Evolutionary conservation across 1,140 invertebrate genomes (phyloP), one percentile per base, ranked within the genome.

Genomic region (Procambarus virginalis): DNA sequence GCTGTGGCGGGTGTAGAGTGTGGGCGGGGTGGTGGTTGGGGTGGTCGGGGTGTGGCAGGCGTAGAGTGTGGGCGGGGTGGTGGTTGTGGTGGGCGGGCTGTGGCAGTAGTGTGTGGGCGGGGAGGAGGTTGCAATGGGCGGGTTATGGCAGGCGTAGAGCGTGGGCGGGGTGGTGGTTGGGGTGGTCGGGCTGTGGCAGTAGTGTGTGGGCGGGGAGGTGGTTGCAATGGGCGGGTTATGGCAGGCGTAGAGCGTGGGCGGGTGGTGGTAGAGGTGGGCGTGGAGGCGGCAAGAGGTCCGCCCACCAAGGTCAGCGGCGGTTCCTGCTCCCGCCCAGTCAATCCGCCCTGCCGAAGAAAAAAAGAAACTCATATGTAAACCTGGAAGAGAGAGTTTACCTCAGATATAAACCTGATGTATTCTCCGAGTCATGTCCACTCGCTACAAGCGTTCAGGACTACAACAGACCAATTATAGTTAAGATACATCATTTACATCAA

Each of bases 221-320:
- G n/a, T n/a, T n/a, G n/a, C n/a, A n/a, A n/a, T n/a, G n/a, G n/a
- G n/a, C n/a, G n/a, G n/a, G n/a, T n/a, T n/a, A n/a, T n/a, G n/a
- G n/a, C n/a, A n/a, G n/a, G n/a, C n/a, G n/a, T n/a, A n/a, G n/a
- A n/a, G n/a, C n/a, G 77, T 14, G 46, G 49, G 83, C 3, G 83
- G 83, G 48, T 17, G n/a, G 84, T 51, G 10, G 49, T n/a, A 49
- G 75, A 45, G 4, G 73, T 85, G 20, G 84, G 84, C 2, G 84
- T 85, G 49, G 84, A 85, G 51, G 84, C 84, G 5, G 84, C 84
- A 0, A 85, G 34, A 14, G 84, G 84, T 3, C 48, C 49, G 10
- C 73, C 84, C 84, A 85, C 55, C 51, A 85, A 9, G 14, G n/a
- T 45, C 84, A 85, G 49, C 14, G 82, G 68, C 22, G 77, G 84